Percentiles rank a stretch among this genome's conserved stretches.
These are phyloP conservation scores for Sterrhoptilus dennistouni DNA, from an alignment of 2,113 vertebrate species.

Conservation along the genomic window DNA sequence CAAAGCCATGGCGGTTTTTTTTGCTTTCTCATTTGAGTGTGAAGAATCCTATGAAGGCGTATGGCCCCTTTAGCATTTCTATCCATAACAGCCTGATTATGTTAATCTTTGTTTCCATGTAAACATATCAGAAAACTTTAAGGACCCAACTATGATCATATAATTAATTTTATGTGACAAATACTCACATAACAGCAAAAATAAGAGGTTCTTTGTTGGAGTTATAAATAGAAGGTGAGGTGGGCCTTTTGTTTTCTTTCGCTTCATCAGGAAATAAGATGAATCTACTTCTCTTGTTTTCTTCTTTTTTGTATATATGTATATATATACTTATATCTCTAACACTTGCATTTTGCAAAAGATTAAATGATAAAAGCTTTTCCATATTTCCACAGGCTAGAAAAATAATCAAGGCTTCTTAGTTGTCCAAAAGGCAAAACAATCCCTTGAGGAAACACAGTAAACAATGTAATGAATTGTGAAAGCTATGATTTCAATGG, in stretches of 20 bases:
- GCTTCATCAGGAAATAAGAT: neutral
- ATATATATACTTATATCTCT: neutral
- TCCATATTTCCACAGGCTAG: neutral
- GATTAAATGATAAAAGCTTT: neutral
- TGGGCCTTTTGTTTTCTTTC: rapidly evolving
- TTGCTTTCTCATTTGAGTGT: neutral
- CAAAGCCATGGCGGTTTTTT: rapidly evolving
- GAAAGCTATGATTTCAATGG: constrained; percentile 1
- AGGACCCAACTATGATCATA: neutral
- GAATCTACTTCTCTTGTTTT: neutral
- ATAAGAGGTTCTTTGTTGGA: neutral
- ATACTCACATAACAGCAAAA: neutral
- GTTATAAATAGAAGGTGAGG: neutral
- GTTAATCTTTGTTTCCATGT: neutral
- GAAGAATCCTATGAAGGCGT: rapidly evolving
- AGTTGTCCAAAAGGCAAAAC: neutral
- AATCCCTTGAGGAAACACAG: neutral
- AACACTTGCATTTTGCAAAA: neutral
- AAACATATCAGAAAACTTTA: neutral
- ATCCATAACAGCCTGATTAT: neutral
- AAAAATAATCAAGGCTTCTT: neutral
- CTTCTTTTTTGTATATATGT: neutral
- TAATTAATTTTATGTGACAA: neutral
- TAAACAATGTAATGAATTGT: constrained; percentile 25
- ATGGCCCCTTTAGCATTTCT: neutral